These are phyloP conservation scores for Dicrurus megarhynchus DNA, from an alignment of 2,113 vertebrate species.

Conservation along the genomic window DNA sequence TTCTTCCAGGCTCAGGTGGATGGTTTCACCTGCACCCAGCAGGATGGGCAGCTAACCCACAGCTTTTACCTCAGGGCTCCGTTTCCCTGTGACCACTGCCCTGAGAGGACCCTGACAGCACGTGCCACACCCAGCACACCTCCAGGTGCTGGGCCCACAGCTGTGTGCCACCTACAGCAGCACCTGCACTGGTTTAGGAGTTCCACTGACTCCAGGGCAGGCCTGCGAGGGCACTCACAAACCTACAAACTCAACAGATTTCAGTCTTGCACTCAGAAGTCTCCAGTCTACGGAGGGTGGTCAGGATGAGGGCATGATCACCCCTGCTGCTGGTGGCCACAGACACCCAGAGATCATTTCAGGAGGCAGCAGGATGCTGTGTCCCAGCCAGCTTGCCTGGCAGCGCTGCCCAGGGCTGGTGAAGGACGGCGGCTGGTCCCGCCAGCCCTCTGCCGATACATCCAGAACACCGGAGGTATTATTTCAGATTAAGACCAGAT, in stretches of 20 bases:
- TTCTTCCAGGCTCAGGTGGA: neutral
- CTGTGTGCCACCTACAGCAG: neutral
- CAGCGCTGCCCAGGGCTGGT: neutral
- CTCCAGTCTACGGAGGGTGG: accelerated
- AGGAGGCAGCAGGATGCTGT: neutral
- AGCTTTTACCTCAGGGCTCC: neutral
- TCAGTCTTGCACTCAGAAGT: neutral
- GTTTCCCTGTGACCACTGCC: neutral
- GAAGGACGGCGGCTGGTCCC: neutral
- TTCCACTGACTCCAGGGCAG: neutral
- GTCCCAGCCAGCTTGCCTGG: neutral
- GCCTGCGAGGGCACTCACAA: accelerated
- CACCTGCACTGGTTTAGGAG: accelerated
- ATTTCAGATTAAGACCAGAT: conserved; percentile 58
- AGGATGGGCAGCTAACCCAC: neutral
- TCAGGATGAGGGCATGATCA: neutral
- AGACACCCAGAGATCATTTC: neutral
- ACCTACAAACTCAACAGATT: neutral
- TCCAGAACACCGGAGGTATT: conserved; percentile 44
- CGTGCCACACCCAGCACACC: neutral
- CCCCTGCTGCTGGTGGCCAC: neutral
- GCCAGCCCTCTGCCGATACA: neutral
- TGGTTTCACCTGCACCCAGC: neutral
- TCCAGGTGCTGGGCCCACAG: neutral
- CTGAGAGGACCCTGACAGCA: accelerated